Evolutionary conservation across 2,797 vertebrate species (phyloP), one percentile per base, ranked within the genome.

Genomic region (Sparidentex hasta): DNA sequence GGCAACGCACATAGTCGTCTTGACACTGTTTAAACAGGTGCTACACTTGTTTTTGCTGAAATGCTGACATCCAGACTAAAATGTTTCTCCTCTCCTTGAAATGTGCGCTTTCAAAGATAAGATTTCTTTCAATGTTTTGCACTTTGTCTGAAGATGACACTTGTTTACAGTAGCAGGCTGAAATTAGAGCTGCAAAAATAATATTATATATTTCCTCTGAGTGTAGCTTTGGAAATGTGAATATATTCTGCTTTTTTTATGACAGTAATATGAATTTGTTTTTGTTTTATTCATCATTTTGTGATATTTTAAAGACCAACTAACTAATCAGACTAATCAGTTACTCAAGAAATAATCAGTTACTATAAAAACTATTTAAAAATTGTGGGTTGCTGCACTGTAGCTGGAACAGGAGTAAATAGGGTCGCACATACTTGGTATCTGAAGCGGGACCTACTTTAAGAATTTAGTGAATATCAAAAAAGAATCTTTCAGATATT

Each of bases 1-100:
- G 18, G 55, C 75, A 25, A 64, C 68, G 71, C 86, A 78, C 56
- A 3, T 7, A 43, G 29, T 29, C 57, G 12, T 58, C 1, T 41
- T 43, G 38, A 20, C 16, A 0, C 23, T 13, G 4, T 33, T 25
- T 8, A n/a, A 25, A 52, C 14, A 55, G 41, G 57, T 44, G 47
- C n/a, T 9, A 8, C 21, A 51, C 25, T 62, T 44, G 9, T 65
- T 47, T 29, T 46, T 27, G 16, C 7, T 65, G 6, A 11, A 38
- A 16, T 5, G 2, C 2, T 38, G 23, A 20, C 41, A 27, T 14
- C 21, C 54, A 33, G 41, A 16, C 52, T 46, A 47, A 47, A 57
- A 6, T 11, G 2, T 46, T 41, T 44, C 17, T 25, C 7, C 0
- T 6, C 1, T 65, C 16, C 21, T 65, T 27, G 8, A 62, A 59